Evolutionary conservation across 2,797 vertebrate species (phyloP), one percentile per base, ranked within the genome.

Genomic region (Arnoldichthys spilopterus): DNA sequence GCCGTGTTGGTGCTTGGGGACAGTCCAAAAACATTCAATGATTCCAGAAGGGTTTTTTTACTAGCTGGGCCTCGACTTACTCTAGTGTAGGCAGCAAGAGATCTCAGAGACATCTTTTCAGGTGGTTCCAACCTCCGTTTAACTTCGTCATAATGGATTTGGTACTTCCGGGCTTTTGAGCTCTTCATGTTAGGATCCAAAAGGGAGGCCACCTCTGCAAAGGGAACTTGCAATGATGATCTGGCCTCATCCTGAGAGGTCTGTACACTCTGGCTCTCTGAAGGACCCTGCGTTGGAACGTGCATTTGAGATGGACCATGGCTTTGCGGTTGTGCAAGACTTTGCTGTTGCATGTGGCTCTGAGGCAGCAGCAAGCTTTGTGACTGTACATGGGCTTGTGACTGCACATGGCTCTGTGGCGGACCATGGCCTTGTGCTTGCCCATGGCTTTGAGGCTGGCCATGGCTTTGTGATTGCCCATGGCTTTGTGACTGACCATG

Each of bases 121-220:
- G 94, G 94, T 4, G 90, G 83, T 86, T 94, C 90, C 54, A 95
- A 88, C 1, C 94, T 92, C 20, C 94, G 89, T 63, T 94, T 94
- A 8, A 95, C 93, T 81, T 95, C 94, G 1, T 94, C 91, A 6
- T 94, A 95, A 0, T 92, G 91, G 81, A 95, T 94, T 40, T 88
- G 79, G 66, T 81, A 93, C 92, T 93, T 88, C 89, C 93, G 91
- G 64, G 94, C 94, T 76, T 94, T 95, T 6, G 94, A 94, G 72
- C 94, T 93, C 82, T 95, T 95, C 94, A 95, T 95, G 89, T 95
- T 95, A 28, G 94, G 94, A 79, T 95, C 94, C 76, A 95, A 89
- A 61, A 95, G 90, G 0, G 94, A 95, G 0, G 93, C 92, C 51
- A 95, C 94, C 77, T 95, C 92, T 0, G 94, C 94, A 58, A 95